A percentile compares a stretch with the other conserved stretches of the same genome.
phyloP scores from a whole-genome alignment of 2,113 vertebrate genomes.

The mouse (Mus musculus) region GRCm39 chr3:155825001-155825500 shows the following conservation, averaged over 20 bases:
- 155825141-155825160: not conserved
- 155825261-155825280: not conserved
- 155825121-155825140: not conserved
- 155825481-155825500: not conserved
- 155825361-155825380: not conserved
- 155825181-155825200: not conserved
- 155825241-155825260: not conserved
- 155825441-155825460: not conserved
- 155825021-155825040: not conserved
- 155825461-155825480: not conserved
- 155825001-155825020: not conserved
- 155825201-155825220: not conserved
- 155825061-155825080: not conserved
- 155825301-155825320: not conserved
- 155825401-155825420: not conserved
- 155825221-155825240: not conserved
- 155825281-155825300: not conserved
- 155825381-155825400: not conserved
- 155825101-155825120: constrained; percentile 14
- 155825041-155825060: not conserved
- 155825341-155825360: not conserved
- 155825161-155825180: not conserved
- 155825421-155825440: not conserved
- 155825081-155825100: not conserved
- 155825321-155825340: not conserved